Evolutionary conservation across 1,140 invertebrate genomes (phyloP).

Genomic region (Drosophila asahinai): DNA sequence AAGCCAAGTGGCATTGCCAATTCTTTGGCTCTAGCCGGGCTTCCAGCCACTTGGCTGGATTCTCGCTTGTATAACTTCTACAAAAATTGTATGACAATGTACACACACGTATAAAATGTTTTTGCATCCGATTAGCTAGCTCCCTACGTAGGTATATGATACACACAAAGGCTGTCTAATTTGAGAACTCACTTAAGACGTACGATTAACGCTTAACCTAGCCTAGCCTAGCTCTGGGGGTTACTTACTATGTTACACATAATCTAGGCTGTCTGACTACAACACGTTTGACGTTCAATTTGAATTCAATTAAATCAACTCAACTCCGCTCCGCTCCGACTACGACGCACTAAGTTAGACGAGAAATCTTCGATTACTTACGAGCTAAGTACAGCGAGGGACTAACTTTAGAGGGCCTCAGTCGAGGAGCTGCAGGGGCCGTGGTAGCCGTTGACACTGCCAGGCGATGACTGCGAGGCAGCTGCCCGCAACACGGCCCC

Average conservation of each 20-base stretch:
- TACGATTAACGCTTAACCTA: constrained; percentile 10
- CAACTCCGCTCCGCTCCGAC: constrained; percentile 18
- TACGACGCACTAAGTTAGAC: constrained; percentile 26
- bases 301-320: constrained; percentile 64
- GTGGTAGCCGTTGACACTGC: constrained; percentile 66
- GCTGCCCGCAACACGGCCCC: constrained; percentile 29
- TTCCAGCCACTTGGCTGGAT: constrained; percentile 16
- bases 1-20: constrained; percentile 37
- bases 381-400: constrained; percentile 22
- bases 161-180: constrained; percentile 33
- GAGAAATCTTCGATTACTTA: constrained; percentile 35
- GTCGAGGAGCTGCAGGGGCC: constrained; percentile 83
- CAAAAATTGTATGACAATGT: constrained; percentile 76
- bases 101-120: constrained; percentile 73
- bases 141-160: constrained; percentile 40
- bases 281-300: constrained; percentile 79
- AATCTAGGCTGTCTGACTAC: constrained; percentile 72
- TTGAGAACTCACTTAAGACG: constrained; percentile 37
- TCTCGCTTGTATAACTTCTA: constrained; percentile 68
- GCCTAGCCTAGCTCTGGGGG: constrained; percentile 39
- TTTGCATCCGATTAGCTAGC: constrained; percentile 38
- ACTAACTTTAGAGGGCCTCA: constrained; percentile 74
- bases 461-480: constrained; percentile 37
- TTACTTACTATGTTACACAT: constrained; percentile 80
- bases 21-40: constrained; percentile 4